Base-by-base conservation (phyloP, 1,140 invertebrate genomes). In the Eriocheir sinensis region DNA sequence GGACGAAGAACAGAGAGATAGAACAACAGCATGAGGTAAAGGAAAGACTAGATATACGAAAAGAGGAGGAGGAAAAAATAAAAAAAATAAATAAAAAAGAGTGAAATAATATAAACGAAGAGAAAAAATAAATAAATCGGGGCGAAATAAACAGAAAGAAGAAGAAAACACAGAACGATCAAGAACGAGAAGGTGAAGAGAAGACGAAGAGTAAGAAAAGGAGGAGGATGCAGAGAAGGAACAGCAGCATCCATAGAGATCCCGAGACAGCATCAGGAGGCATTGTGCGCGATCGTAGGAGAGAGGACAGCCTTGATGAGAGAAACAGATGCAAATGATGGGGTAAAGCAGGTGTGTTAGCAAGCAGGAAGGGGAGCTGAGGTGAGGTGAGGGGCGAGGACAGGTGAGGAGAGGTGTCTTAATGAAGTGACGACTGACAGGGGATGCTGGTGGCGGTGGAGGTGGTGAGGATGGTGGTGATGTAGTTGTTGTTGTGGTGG, bases 291-390 rank as follows among this genome's bases (percentile, higher is more conserved):
- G 60, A n/a, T 72, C 60, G 60, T n/a, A 72, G 60, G 60, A 27
- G 60, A 21, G 60, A 21, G 60, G 60, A 72, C 60, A 72, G 2
- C 21, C 60, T 72, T 72, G 60, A 72, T 72, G 60, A 72, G 60
- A n/a, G n/a, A 72, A 72, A 72, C 60, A 72, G 60, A 72, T 72
- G 60, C 60, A 72, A 72, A 72, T 72, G 60, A 72, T n/a, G 21
- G 1, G 27, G 12, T 4, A n/a, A 2, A n/a, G 60, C 60, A n/a
- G 60, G 60, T n/a, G 12, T 0, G n/a, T 72, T 72, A 72, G 27
- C 21, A 72, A n/a, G 60, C 6, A 72, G 60, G 60, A n/a, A n/a
- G n/a, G 60, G 21, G 60, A n/a, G 60, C 6, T 72, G 60, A n/a
- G 60, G 60, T n/a, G n/a, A n/a, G 48, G 48, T 53, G 48, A 53